These are phyloP conservation scores for Pogona vitticeps DNA, from an alignment of 2,113 vertebrate species.

Conservation along the genomic window DNA sequence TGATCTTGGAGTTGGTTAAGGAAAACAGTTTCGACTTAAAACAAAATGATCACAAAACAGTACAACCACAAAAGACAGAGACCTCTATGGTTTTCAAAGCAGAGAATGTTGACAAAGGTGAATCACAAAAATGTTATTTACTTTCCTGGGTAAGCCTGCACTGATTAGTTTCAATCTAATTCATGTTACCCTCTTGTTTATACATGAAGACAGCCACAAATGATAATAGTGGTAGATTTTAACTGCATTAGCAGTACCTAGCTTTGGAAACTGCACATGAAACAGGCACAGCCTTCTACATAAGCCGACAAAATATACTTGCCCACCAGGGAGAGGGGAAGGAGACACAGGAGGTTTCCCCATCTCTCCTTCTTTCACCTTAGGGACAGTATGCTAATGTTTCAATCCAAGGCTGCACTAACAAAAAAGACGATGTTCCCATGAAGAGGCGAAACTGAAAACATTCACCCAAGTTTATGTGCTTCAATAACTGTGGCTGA, in stretches of 20 bases:
- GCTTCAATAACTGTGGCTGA: background rate
- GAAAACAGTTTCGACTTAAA: background rate
- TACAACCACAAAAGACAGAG: background rate
- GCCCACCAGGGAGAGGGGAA: background rate
- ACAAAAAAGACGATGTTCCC: background rate
- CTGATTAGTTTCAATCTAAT: background rate
- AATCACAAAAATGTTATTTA: background rate
- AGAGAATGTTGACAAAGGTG: background rate
- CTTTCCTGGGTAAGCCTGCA: background rate
- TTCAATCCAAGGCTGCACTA: background rate
- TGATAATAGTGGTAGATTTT: background rate
- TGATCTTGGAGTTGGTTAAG: background rate
- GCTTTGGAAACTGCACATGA: too few relatives aligned
- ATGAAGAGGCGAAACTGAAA: background rate
- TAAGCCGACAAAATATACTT: background rate
- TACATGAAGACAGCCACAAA: background rate
- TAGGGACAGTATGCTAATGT: too few relatives aligned
- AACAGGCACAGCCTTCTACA: background rate
- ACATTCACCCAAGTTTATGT: background rate
- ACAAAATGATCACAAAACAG: background rate
- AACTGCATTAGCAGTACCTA: too few relatives aligned
- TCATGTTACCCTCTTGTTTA: constrained; percentile 3
- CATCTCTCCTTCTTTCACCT: too few relatives aligned
- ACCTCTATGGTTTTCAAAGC: background rate
- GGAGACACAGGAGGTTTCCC: background rate